These are phyloP conservation scores for Orius insidiosus DNA, from an alignment of 1,140 invertebrate species.

Conservation along the genomic window DNA sequence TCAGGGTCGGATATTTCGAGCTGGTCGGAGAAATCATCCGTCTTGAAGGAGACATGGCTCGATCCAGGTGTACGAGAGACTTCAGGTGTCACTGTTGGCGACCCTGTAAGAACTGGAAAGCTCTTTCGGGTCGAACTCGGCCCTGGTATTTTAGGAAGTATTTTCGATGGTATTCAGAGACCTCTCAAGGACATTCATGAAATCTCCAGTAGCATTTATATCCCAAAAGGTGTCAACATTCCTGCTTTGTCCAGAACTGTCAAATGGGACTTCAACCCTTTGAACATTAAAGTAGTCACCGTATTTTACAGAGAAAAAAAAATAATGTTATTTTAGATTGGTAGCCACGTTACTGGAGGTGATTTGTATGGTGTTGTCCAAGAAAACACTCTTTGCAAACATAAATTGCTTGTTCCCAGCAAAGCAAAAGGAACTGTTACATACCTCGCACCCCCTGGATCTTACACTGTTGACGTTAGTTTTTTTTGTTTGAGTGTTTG, in stretches of 20 bases:
- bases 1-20: slow-evolving; percentile 94
- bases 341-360: slow-evolving; percentile 93
- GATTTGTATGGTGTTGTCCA: slow-evolving; percentile 91
- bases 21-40: slow-evolving; percentile 99
- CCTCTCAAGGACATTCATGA: slow-evolving; percentile 93
- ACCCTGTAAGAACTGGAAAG: slow-evolving; percentile 97
- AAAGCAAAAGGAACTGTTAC: slow-evolving; percentile 89
- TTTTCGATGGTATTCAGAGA: slow-evolving; percentile 99
- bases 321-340: slow-evolving; percentile 37
- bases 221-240: slow-evolving; percentile 95
- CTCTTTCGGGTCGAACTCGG: slow-evolving; percentile 95
- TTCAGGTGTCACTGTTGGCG: slow-evolving; percentile 97
- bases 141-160: slow-evolving; percentile 97
- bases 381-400: slow-evolving; percentile 95
- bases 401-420: slow-evolving; percentile 88
- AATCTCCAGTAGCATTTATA: slow-evolving; percentile 90
- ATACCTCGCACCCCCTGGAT: slow-evolving; percentile 85
- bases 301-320: neutral
- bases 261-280: slow-evolving; percentile 86
- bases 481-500: slow-evolving; percentile 4
- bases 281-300: slow-evolving; percentile 55
- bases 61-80: slow-evolving; percentile 99
- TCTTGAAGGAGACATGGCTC: slow-evolving; percentile 99
- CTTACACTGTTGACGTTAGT: slow-evolving; percentile 83
- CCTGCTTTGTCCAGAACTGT: slow-evolving; percentile 68